A percentile compares a stretch with the other conserved stretches of the same genome.
Evolutionary conservation across 2,888 invertebrate species (phyloP).

Genomic region (Chirona hameri): DNA sequence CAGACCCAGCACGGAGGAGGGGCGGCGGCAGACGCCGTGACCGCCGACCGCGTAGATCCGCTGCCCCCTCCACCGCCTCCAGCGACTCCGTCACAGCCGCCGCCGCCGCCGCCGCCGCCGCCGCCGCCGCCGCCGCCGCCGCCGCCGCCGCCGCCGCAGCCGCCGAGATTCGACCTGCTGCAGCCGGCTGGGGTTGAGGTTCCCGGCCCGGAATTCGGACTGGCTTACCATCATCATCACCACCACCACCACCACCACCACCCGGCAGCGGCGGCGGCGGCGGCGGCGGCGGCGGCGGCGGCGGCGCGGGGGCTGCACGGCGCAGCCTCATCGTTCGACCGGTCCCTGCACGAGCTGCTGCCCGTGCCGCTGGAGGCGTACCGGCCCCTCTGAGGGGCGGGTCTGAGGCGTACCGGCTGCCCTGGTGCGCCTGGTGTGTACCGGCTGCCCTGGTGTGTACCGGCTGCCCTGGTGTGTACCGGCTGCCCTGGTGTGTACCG

Average conservation of each 20-base stretch:
- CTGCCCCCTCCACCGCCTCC: conserved; percentile 72
- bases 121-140: conserved; percentile 59
- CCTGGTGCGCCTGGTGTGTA: too few species aligned
- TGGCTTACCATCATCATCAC: conserved; percentile 48
- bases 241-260: too few species aligned
- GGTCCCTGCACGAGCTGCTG: neutral
- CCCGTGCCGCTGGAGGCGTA: neutral
- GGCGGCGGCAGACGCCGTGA: conserved; percentile 71
- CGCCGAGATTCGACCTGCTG: conserved; percentile 53
- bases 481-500: too few species aligned
- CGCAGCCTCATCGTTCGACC: neutral
- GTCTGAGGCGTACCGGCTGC: too few species aligned
- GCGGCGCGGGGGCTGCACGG: conserved; percentile 38
- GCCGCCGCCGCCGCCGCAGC: conserved; percentile 64
- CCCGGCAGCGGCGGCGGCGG: conserved; percentile 49
- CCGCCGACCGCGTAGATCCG: conserved; percentile 62
- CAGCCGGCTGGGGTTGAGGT: conserved; percentile 45
- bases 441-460: too few species aligned
- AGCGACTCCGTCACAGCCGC: too few species aligned
- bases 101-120: conserved; percentile 66
- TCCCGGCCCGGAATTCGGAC: conserved; percentile 53
- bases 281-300: conserved; percentile 47
- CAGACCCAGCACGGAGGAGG: conserved; percentile 82
- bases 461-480: too few species aligned
- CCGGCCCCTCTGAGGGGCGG: neutral